These are phyloP conservation scores for Hypomesus transpacificus DNA, from an alignment of 2,113 vertebrate genomes.

Conservation along the genomic window DNA sequence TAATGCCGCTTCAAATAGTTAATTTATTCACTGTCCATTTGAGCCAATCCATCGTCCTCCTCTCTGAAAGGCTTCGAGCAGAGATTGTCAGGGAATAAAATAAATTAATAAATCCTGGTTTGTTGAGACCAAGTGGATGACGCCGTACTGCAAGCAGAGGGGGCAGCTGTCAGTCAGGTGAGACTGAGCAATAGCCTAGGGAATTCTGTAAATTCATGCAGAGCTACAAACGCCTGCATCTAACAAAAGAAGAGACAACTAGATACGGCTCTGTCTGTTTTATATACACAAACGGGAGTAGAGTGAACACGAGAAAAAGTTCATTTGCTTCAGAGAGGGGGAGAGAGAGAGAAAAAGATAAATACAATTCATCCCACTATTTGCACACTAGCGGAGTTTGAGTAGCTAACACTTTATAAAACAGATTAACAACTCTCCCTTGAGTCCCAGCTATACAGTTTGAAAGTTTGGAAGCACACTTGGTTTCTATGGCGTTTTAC, in stretches of 20 bases:
- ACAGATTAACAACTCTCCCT: neutral
- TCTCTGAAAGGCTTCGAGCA: slow-evolving; percentile 8
- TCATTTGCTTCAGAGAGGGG: neutral
- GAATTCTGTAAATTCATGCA: slow-evolving; percentile 37
- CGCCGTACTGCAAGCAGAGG: slow-evolving; percentile 15
- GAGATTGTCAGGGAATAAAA: slow-evolving; percentile 10
- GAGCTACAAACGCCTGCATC: slow-evolving; percentile 12
- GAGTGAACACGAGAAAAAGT: no score
- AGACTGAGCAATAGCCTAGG: slow-evolving; percentile 34
- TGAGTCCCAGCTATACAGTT: neutral
- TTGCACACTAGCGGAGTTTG: neutral
- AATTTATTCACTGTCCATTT: slow-evolving; percentile 10
- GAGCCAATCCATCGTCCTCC: slow-evolving; percentile 9
- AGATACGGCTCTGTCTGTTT: no score
- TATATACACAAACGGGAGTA: no score
- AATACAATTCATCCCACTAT: neutral
- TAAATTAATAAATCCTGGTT: slow-evolving; percentile 22
- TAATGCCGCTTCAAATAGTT: slow-evolving; percentile 24
- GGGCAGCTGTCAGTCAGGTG: slow-evolving; percentile 53
- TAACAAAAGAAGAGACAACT: no score
- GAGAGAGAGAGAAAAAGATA: neutral
- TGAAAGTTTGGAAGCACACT: neutral
- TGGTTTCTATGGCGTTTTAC: neutral
- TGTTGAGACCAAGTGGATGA: slow-evolving; percentile 31
- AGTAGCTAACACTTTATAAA: neutral